Evolutionary conservation across 2,113 vertebrate genomes (phyloP), one percentile per base, ranked within the genome.

Genomic region (Edolisoma coerulescens): DNA sequence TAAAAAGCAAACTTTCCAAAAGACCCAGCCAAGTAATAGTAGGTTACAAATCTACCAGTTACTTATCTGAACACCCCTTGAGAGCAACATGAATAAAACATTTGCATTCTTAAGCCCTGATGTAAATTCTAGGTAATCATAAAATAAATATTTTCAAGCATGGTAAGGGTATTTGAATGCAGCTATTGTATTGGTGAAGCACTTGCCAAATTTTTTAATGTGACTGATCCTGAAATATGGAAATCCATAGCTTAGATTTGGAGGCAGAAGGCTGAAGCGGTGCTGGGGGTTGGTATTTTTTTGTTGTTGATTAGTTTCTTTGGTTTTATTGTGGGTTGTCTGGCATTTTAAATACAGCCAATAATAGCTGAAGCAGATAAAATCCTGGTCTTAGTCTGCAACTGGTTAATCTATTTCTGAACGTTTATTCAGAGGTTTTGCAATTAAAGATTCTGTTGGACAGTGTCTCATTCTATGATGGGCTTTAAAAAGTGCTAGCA

Each of bases 191-290:
- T 39, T 39, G 45, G 20, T 27, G 27, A n/a, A 78, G 33, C 26
- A n/a, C 20, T 63, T 84, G n/a, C 16, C 10, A 45, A 26, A 4
- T 17, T 47, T 91, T 89, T 54, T 27, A 39, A 33, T 41, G 28
- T 3, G 11, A 33, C 27, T 47, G 16, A 35, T 80, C 15, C 21
- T 57, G 33, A 80, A 86, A 64, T 47, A 30, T 8, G 32, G n/a
- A 77, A 88, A 32, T 37, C 30, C 7, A 8, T n/a, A 50, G 11
- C 8, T 77, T 59, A 47, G 19, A 3, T 88, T 37, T 70, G 13
- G 14, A 28, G n/a, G 12, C 28, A 63, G 63, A 59, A 42, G 14
- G 15, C 7, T 45, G 12, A 10, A 16, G 12, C 0, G 0, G 2
- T 50, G 4, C 24, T 80, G 33, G 13, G 20, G 12, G 4, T 30